Evolutionary conservation across 1,140 invertebrate species (phyloP).

Genomic region (Zophobas morio): DNA sequence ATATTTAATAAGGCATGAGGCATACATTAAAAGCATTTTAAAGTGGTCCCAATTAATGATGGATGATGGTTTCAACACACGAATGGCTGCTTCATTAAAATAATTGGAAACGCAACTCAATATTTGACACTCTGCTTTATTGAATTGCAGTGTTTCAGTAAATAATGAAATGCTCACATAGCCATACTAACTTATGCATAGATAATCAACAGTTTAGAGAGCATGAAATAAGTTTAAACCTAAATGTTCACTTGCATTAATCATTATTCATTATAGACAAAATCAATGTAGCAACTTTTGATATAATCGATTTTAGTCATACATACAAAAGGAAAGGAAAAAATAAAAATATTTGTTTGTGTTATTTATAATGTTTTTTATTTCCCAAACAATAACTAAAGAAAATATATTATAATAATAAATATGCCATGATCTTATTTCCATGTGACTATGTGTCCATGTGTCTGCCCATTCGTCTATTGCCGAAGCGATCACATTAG

Average conservation of each 20-base stretch:
- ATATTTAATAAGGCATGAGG: conserved; percentile 23
- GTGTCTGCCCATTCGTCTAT: too few relatives aligned
- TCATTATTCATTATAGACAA: neutral
- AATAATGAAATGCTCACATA: conserved; percentile 12
- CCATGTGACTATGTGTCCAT: too few relatives aligned
- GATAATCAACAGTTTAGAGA: neutral
- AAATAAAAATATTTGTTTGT: too few relatives aligned
- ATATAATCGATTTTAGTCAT: too few relatives aligned
- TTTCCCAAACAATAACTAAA: too few relatives aligned
- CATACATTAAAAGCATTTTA: conserved; percentile 30
- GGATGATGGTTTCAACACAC: conserved; percentile 36
- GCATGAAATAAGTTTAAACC: too few relatives aligned
- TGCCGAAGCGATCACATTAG: too few relatives aligned
- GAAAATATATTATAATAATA: too few relatives aligned
- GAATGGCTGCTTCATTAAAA: conserved; percentile 29
- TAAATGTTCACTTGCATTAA: neutral
- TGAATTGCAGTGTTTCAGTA: conserved; percentile 39
- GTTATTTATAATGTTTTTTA: too few relatives aligned
- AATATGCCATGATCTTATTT: too few relatives aligned
- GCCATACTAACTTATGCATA: neutral
- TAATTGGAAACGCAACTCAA: conserved; percentile 25
- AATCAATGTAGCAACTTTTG: too few relatives aligned
- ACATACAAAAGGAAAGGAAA: too few relatives aligned
- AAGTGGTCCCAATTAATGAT: conserved; percentile 28
- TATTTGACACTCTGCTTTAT: conserved; percentile 32